These are phyloP conservation scores for Mystacides longicornis DNA, from an alignment of 2,888 invertebrate species.

Conservation along the genomic window DNA sequence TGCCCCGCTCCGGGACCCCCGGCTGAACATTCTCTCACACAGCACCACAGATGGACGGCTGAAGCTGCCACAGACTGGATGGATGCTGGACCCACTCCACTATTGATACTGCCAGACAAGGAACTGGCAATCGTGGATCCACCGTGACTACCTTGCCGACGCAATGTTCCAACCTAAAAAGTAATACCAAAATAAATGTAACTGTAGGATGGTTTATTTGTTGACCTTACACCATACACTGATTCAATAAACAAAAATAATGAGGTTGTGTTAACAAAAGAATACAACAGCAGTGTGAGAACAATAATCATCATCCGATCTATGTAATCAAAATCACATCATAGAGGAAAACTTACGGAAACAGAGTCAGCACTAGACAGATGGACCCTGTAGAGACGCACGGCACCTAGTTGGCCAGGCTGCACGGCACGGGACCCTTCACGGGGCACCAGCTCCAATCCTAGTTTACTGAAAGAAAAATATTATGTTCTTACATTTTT, in stretches of 20 bases:
- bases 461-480: conserved; percentile 66
- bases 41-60: conserved; percentile 54
- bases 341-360: conserved; percentile 51
- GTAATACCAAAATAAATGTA: too few relatives aligned
- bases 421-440: conserved; percentile 85
- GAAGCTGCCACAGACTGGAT: conserved; percentile 37
- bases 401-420: conserved; percentile 80
- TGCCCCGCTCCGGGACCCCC: conserved; percentile 86
- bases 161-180: conserved; percentile 40
- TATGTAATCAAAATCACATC: too few relatives aligned
- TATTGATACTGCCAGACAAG: conserved; percentile 6
- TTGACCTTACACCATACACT: too few relatives aligned
- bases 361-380: conserved; percentile 68
- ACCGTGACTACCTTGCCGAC: conserved; percentile 27
- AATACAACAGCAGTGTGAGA: too few relatives aligned
- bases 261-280: too few relatives aligned
- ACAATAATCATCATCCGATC: too few relatives aligned
- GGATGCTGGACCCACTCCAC: conserved; percentile 47
- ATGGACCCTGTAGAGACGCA: conserved; percentile 79
- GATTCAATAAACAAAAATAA: too few relatives aligned
- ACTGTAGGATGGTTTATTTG: too few relatives aligned
- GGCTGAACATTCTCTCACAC: conserved; percentile 66
- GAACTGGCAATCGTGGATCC: conserved; percentile 7
- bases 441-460: conserved; percentile 85
- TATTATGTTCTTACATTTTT: too few relatives aligned